These are phyloP conservation scores for Poeciliopsis gracilis DNA, from an alignment of 2,797 vertebrate genomes.

Conservation along the genomic window DNA sequence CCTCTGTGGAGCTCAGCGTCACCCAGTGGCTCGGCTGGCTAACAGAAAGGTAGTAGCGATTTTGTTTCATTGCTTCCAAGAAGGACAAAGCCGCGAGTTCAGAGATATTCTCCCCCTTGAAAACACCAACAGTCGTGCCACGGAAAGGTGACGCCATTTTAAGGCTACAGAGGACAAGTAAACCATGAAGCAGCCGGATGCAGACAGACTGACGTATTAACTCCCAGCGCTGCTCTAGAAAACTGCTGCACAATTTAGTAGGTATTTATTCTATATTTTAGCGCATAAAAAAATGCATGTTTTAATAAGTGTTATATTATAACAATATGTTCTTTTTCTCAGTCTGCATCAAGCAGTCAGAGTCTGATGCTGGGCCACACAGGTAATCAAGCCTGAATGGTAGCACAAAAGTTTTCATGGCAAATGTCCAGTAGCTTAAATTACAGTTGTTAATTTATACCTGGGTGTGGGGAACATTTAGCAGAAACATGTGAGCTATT, in stretches of 20 bases:
- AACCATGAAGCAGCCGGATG: not conserved
- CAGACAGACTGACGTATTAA: not conserved
- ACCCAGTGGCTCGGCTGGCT: not conserved
- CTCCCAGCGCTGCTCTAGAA: not conserved
- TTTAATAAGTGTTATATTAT: too few relatives aligned
- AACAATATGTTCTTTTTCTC: not conserved
- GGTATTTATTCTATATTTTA: not conserved
- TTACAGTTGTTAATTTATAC: not conserved
- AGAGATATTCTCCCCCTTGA: not conserved
- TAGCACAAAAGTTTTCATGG: not conserved
- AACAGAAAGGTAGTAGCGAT: not conserved
- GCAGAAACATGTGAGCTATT: not conserved
- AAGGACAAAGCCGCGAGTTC: not conserved
- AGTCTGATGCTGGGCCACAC: not conserved
- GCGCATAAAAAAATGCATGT: not conserved
- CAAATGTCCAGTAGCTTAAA: not conserved
- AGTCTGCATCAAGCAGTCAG: not conserved
- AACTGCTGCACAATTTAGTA: not conserved
- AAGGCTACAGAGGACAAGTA: not conserved
- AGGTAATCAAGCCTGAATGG: not conserved
- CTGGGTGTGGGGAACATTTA: not conserved
- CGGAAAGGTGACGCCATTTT: not conserved
- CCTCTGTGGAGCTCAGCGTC: not conserved
- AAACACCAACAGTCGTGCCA: not conserved
- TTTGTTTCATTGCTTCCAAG: not conserved